Conservation (phyloP, 1,140 invertebrate genomes). For the Drosophila willistoni region DNA sequence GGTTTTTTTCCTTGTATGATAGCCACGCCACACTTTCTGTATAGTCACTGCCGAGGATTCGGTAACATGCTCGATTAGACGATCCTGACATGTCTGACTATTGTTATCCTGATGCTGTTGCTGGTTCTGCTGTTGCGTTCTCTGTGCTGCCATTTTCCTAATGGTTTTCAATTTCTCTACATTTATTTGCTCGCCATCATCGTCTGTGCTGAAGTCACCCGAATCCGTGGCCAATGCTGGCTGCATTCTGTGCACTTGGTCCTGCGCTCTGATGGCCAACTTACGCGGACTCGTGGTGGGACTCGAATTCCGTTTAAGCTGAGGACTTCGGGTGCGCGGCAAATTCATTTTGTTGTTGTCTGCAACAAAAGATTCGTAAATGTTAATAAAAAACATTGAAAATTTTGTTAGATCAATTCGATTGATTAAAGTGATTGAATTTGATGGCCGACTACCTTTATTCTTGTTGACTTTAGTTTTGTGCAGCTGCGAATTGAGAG, state of each 20-base stretch:
- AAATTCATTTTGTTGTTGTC: slow-evolving; percentile 79
- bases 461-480: slow-evolving; percentile 77
- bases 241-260: slow-evolving; percentile 26
- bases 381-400: slow-evolving; percentile 13
- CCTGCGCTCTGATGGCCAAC: slow-evolving; percentile 2
- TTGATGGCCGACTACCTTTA: slow-evolving; percentile 62
- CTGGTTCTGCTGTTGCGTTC: slow-evolving; percentile 50
- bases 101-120: slow-evolving; percentile 54
- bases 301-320: slow-evolving; percentile 67
- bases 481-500: slow-evolving; percentile 71
- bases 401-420: neutral
- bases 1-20: slow-evolving; percentile 91
- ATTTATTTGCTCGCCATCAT: slow-evolving; percentile 82
- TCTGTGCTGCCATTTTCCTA: slow-evolving; percentile 82
- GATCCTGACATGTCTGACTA: slow-evolving; percentile 60
- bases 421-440: neutral
- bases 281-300: slow-evolving; percentile 74
- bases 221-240: slow-evolving; percentile 38
- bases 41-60: slow-evolving; percentile 89
- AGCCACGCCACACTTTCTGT: slow-evolving; percentile 95
- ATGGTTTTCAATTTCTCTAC: slow-evolving; percentile 83
- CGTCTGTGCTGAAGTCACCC: slow-evolving; percentile 71
- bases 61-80: slow-evolving; percentile 68
- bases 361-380: slow-evolving; percentile 5
- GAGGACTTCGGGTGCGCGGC: slow-evolving; percentile 73